Conservation (phyloP, 2,113 vertebrate species). For the Pseudolaguvia tuberculata region DNA sequence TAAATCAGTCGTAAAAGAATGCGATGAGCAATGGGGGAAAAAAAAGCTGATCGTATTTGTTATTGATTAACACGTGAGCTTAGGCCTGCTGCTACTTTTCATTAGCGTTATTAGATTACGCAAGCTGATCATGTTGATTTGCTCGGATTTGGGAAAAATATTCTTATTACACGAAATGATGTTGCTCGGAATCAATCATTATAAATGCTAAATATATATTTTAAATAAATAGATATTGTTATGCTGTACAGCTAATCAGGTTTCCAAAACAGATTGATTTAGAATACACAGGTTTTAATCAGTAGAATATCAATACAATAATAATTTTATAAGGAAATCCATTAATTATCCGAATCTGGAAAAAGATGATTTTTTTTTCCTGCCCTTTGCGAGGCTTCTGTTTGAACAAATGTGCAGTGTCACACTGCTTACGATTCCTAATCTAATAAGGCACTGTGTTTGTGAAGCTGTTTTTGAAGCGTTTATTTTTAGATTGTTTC, state of each 20-base stretch:
- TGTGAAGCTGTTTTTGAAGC: slow-evolving; percentile 43
- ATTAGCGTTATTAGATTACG: not conserved
- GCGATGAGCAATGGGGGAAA: too few species aligned
- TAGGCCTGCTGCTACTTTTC: not conserved
- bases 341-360: slow-evolving; percentile 25
- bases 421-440: slow-evolving; percentile 45
- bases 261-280: not conserved
- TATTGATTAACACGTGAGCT: not conserved
- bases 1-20: not conserved
- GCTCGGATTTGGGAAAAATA: not conserved
- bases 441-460: slow-evolving; percentile 49
- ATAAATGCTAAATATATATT: not conserved
- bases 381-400: slow-evolving; percentile 33
- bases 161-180: not conserved
- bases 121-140: not conserved
- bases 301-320: not conserved
- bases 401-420: slow-evolving; percentile 32
- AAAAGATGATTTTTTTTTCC: not conserved
- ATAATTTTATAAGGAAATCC: slow-evolving; percentile 9
- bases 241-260: not conserved
- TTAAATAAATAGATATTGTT: not conserved
- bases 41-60: not conserved
- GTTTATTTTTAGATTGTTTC: slow-evolving; percentile 51
- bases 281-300: not conserved
- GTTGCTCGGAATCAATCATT: not conserved